Evolutionary conservation across 2,888 invertebrate genomes (phyloP), one percentile per base, ranked within the genome.

Genomic region (Sinhomidia bicolor): DNA sequence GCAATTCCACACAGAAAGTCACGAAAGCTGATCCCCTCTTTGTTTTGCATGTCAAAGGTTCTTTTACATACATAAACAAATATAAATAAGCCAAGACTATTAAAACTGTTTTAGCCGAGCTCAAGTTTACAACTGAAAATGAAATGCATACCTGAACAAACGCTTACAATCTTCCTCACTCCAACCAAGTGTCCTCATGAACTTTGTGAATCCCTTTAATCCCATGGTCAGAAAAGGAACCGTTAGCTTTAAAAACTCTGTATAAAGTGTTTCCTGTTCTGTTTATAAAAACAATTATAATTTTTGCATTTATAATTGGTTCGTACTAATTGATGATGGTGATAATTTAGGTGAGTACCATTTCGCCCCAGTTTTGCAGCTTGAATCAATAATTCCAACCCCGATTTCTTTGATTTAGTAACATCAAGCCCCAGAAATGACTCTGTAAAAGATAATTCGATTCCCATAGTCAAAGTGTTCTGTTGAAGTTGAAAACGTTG

Each of bases 1-100:
- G 96, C 96, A 36, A 95, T 92, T 93, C 96, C 95, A 90, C 95
- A 93, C 90, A 96, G 92, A 89, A 95, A 93, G 92, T 96, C 95
- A 76, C 94, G 92, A 92, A 94, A 95, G 0, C 95, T 94, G 20
- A 96, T 92, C 1, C 95, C 95, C 17, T 94, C 94, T 80, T 95
- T 93, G 5, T 94, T 93, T 0, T 93, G 93, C 26, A 94, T 91
- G 93, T 96, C 95, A 60, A 95, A 95, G 3, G 95, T 94, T 92
- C 95, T 95, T 90, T 26, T 3, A n/a, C n/a, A n/a, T n/a, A n/a
- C n/a, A n/a, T n/a, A n/a, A n/a, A n/a, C n/a, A n/a, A n/a, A n/a
- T n/a, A n/a, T n/a, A n/a, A n/a, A n/a, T n/a, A n/a, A n/a, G n/a
- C n/a, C n/a, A n/a, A n/a, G n/a, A n/a, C n/a, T n/a, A n/a, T n/a